These are phyloP conservation scores for Tangara arthus DNA, from an alignment of 2,797 vertebrate species.

Conservation along the genomic window DNA sequence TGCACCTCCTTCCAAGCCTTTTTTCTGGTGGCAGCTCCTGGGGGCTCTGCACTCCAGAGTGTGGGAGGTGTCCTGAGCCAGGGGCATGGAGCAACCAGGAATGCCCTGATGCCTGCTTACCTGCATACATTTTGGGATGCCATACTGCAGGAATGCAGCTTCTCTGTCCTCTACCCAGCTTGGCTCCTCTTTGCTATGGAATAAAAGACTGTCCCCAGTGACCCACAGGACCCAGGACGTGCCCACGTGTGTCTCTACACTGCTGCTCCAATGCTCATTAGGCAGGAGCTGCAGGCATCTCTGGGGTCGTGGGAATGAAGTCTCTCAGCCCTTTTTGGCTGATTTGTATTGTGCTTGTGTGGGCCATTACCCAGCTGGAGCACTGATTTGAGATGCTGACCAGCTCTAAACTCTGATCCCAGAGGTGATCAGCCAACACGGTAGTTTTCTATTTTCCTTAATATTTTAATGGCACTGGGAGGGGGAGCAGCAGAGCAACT, in stretches of 20 bases:
- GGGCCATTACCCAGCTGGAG: not conserved
- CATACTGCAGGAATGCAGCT: accelerated
- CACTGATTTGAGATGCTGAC: not conserved
- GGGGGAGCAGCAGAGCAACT: not conserved
- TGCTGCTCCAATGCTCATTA: not conserved
- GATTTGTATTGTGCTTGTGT: not conserved
- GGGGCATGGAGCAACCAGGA: not conserved
- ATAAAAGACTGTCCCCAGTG: not conserved
- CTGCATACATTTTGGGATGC: accelerated
- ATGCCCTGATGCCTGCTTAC: accelerated
- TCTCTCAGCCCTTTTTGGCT: not conserved
- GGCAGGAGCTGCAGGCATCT: not conserved
- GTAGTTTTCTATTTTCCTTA: not conserved
- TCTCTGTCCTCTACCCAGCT: not conserved
- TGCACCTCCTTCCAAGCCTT: not conserved
- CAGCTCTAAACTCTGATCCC: not conserved
- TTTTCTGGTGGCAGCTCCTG: not conserved
- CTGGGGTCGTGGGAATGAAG: not conserved
- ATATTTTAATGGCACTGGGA: not conserved
- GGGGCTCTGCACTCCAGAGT: accelerated
- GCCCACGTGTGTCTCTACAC: not conserved
- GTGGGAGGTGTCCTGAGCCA: not conserved
- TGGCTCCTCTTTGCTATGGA: accelerated
- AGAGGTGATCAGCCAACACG: not conserved
- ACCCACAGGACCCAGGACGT: not conserved